phyloP scores from a whole-genome alignment of 2,888 invertebrate species.

The Callyntrura sp. region DNA sequence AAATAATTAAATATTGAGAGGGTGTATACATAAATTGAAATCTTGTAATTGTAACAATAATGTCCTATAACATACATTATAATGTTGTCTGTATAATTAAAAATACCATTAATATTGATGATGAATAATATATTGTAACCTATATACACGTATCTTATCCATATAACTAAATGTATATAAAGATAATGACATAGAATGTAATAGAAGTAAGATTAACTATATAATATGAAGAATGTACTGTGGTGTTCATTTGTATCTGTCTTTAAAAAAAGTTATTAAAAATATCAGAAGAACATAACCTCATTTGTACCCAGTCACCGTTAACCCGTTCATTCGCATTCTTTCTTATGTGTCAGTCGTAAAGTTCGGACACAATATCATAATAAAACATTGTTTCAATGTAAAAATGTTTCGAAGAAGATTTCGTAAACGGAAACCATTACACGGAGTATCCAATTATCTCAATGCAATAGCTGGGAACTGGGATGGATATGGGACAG shows the following conservation, averaged over 20 bases:
- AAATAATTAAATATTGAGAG: constrained; percentile 37
- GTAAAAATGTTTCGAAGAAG: no score
- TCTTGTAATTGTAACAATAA: constrained; percentile 10
- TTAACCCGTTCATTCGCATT: neutral
- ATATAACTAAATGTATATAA: constrained; percentile 16
- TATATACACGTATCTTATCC: constrained; percentile 6
- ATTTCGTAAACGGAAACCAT: no score
- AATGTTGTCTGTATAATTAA: constrained; percentile 6
- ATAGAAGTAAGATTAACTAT: constrained; percentile 46
- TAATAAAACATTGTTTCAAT: no score
- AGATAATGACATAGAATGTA: constrained; percentile 46
- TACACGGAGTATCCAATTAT: no score
- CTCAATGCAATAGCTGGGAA: no score
- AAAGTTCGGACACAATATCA: no score
- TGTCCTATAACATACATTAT: constrained; percentile 3
- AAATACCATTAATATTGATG: neutral
- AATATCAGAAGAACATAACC: constrained; percentile 55
- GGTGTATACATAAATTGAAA: neutral
- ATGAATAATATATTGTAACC: neutral
- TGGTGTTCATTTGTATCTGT: constrained; percentile 78
- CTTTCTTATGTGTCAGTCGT: no score
- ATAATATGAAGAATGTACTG: constrained; percentile 72
- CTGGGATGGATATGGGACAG: no score
- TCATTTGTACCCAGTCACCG: neutral
- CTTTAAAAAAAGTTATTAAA: constrained; percentile 73